Percentiles rank a stretch among this genome's conserved stretches.
Evolutionary conservation across 2,888 invertebrate species (phyloP).

Genomic region (Zeuzera pyrina): DNA sequence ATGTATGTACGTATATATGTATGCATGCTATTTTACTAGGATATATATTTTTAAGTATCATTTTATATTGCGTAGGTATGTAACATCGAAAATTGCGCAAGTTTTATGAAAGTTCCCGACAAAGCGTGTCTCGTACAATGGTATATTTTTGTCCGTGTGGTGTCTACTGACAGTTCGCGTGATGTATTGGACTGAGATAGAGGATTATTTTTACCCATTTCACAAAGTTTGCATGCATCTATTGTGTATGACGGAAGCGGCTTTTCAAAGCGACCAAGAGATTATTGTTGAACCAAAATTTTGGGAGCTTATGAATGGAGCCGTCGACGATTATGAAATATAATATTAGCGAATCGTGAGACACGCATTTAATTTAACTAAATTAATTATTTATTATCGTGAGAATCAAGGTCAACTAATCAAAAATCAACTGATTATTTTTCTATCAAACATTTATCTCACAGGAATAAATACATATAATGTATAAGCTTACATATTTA

Average conservation of each 20-base stretch:
- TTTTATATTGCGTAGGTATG: conserved; percentile 45
- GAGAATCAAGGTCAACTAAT: too few relatives aligned
- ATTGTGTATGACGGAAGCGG: conserved; percentile 67
- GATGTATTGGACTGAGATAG: conserved; percentile 64
- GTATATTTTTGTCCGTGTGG: conserved; percentile 69
- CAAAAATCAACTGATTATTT: too few relatives aligned
- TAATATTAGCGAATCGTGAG: conserved; percentile 25
- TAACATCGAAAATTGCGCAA: conserved; percentile 60
- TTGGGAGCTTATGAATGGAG: conserved; percentile 43
- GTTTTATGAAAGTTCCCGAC: conserved; percentile 64
- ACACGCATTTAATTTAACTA: too few relatives aligned
- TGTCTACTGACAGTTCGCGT: conserved; percentile 66
- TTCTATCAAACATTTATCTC: too few relatives aligned
- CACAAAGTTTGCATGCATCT: conserved; percentile 69
- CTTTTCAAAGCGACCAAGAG: conserved; percentile 53
- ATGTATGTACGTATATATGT: too few relatives aligned
- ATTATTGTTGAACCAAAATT: conserved; percentile 50
- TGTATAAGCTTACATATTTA: too few relatives aligned
- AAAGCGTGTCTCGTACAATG: conserved; percentile 51
- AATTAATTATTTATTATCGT: too few relatives aligned
- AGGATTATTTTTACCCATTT: conserved; percentile 72
- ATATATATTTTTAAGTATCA: too few relatives aligned
- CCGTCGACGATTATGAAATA: conserved; percentile 34
- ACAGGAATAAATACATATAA: too few relatives aligned
- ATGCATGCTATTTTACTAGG: too few relatives aligned